Percentiles rank a stretch among this genome's conserved stretches.
Conservation (phyloP, 1,140 invertebrate species). For the Leptinotarsa undecemlineata region DNA sequence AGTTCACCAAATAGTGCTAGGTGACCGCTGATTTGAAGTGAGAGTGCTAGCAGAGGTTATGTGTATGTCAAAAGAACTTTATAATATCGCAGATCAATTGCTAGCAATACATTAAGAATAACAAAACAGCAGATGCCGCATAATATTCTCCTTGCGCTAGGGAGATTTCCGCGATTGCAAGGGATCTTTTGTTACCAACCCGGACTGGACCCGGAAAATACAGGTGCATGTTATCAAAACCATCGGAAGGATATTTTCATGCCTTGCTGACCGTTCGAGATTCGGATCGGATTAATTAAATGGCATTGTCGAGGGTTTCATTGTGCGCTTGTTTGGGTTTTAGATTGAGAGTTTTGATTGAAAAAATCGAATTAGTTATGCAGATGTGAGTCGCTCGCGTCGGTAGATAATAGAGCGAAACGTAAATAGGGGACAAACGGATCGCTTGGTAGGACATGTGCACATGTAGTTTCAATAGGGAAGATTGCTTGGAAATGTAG, state of each 20-base stretch:
- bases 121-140: conserved; percentile 2
- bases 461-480: not conserved
- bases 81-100: not conserved
- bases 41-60: too few relatives aligned
- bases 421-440: not conserved
- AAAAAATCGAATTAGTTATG: conserved; percentile 26
- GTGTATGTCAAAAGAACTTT: not conserved
- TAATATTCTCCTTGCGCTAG: conserved; percentile 13
- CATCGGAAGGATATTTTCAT: conserved; percentile 44
- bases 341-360: conserved; percentile 19
- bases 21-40: too few relatives aligned
- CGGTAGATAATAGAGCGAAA: not conserved
- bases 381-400: conserved; percentile 22
- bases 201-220: conserved; percentile 35
- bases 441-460: not conserved
- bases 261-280: conserved; percentile 41
- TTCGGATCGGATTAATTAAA: conserved; percentile 37
- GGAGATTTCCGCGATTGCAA: not conserved
- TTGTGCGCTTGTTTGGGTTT: conserved; percentile 23
- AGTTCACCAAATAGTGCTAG: too few relatives aligned
- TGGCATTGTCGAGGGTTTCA: conserved; percentile 33
- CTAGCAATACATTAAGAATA: not conserved
- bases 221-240: conserved; percentile 34
- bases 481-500: not conserved
- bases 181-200: not conserved